phyloP scores from a whole-genome alignment of 2,113 vertebrate genomes.

The Carassius auratus region DNA sequence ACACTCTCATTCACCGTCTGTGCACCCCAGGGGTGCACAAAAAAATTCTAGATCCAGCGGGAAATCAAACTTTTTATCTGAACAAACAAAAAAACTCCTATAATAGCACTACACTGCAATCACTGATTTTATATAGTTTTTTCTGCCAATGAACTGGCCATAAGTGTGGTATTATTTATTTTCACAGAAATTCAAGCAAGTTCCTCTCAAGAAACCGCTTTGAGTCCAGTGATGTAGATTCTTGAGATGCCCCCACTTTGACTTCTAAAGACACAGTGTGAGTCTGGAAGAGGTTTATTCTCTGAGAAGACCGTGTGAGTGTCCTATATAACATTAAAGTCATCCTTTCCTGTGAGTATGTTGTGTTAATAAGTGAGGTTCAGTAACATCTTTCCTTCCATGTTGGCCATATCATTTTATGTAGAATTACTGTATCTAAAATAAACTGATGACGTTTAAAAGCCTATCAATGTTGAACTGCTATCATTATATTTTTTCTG shows the following conservation, averaged over 20 bases:
- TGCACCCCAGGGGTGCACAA: neutral
- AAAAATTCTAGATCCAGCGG: too few relatives aligned
- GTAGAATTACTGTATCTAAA: neutral
- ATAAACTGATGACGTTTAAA: neutral
- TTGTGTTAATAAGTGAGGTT: neutral
- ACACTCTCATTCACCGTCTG: neutral
- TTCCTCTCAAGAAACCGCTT: neutral
- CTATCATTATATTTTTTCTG: neutral
- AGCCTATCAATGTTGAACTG: neutral
- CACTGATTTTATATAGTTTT: neutral
- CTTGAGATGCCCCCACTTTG: conserved; percentile 16
- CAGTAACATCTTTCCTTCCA: neutral
- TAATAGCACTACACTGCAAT: neutral
- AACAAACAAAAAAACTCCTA: neutral
- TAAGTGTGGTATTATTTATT: neutral
- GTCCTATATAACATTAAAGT: neutral
- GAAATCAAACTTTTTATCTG: neutral
- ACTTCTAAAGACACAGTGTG: neutral
- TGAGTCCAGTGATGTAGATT: neutral
- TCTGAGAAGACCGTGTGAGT: neutral
- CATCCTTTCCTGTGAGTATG: neutral
- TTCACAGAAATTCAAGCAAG: neutral
- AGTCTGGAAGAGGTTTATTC: neutral
- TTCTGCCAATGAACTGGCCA: neutral
- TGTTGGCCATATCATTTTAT: neutral